These are phyloP conservation scores for Eumacrocentrus americanus DNA, from an alignment of 2,888 invertebrate species.

Conservation along the genomic window DNA sequence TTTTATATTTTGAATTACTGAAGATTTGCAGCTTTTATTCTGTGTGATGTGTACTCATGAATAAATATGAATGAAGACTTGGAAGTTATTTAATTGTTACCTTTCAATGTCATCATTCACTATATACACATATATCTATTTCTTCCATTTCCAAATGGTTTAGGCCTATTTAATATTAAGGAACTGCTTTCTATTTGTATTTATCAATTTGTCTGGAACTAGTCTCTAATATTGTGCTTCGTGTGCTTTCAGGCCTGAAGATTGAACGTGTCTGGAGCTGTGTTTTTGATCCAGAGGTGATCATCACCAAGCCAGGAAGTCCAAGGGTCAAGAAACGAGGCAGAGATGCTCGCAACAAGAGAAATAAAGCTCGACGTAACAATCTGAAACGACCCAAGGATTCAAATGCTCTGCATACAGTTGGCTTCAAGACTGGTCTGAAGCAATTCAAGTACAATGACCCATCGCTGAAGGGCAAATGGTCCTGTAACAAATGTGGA, in stretches of 20 bases:
- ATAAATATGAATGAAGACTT: no score
- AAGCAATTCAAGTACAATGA: neutral
- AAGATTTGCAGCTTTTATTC: no score
- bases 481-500: neutral
- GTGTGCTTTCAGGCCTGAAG: neutral
- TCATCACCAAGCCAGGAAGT: neutral
- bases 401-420: neutral
- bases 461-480: neutral
- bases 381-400: neutral
- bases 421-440: neutral
- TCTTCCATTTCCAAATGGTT: no score
- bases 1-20: no score
- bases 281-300: neutral
- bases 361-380: neutral
- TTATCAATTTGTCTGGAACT: no score
- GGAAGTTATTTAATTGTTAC: no score
- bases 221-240: no score
- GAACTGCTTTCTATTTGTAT: no score
- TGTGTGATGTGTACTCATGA: no score
- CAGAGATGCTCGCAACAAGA: neutral
- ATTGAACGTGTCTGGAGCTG: slow-evolving; percentile 7
- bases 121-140: no score
- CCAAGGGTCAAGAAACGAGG: neutral
- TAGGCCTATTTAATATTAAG: no score
- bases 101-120: no score